Evolutionary conservation across 2,797 vertebrate species (phyloP).

Genomic region (Orestias chungarensis): DNA sequence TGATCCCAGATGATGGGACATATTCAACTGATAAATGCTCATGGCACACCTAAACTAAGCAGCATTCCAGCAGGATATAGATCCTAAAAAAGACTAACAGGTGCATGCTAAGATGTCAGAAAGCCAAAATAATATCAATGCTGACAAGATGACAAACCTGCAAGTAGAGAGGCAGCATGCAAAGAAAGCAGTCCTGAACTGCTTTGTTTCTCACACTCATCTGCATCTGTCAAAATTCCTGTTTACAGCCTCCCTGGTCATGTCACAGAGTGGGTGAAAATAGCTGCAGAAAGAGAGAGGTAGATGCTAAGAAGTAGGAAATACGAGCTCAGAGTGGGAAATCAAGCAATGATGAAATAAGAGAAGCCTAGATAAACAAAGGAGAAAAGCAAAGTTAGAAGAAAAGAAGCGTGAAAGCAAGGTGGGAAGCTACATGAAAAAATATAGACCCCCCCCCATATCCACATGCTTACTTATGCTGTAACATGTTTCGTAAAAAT

Average conservation of each 20-base stretch:
- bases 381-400: conserved; percentile 39
- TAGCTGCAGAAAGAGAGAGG: conserved; percentile 50
- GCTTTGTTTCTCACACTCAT: conserved; percentile 54
- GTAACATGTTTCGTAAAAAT: conserved; percentile 1
- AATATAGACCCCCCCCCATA: conserved; percentile 9
- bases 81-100: conserved; percentile 24
- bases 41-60: neutral
- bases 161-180: conserved; percentile 31
- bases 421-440: conserved; percentile 23
- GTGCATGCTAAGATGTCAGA: conserved; percentile 36
- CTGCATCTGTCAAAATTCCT: conserved; percentile 64
- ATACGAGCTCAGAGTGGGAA: conserved; percentile 38
- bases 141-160: conserved; percentile 42
- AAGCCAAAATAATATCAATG: conserved; percentile 45
- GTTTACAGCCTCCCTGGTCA: conserved; percentile 61
- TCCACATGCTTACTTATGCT: conserved; percentile 12
- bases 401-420: conserved; percentile 33
- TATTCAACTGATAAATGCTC: conserved; percentile 24
- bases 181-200: conserved; percentile 42
- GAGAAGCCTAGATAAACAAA: conserved; percentile 53
- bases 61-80: conserved; percentile 35
- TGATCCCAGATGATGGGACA: neutral
- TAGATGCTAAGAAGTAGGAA: conserved; percentile 34
- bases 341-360: conserved; percentile 59
- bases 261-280: conserved; percentile 62